phyloP scores from a whole-genome alignment of 2,113 vertebrate genomes.

The Calcarius ornatus region DNA sequence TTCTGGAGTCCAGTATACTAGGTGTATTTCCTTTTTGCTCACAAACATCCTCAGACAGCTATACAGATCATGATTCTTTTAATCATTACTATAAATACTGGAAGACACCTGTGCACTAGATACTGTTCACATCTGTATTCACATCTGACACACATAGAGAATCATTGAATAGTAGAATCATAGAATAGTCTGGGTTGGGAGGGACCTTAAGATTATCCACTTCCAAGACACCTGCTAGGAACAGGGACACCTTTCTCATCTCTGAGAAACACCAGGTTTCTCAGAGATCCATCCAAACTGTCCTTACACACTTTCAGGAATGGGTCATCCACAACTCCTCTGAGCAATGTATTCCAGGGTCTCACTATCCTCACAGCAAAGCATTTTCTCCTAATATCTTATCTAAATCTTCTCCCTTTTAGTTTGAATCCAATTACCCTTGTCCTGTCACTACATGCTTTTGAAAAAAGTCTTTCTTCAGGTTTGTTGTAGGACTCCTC shows the following conservation, averaged over 20 bases:
- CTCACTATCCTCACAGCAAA: neutral
- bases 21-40: neutral
- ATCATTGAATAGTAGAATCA: neutral
- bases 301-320: neutral
- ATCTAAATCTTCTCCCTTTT: neutral
- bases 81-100: neutral
- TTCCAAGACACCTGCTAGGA: neutral
- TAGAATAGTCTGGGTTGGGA: neutral
- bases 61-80: neutral
- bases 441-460: neutral
- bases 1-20: neutral
- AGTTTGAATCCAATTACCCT: neutral
- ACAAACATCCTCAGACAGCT: neutral
- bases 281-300: neutral
- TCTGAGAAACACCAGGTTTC: neutral
- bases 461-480: neutral
- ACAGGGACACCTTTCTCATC: neutral
- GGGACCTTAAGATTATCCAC: too few relatives aligned
- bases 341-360: neutral
- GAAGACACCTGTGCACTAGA: neutral
- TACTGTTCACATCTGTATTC: neutral
- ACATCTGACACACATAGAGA: neutral
- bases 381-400: neutral
- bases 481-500: neutral
- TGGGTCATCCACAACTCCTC: neutral